Evolutionary conservation across 2,113 vertebrate species (phyloP), one percentile per base, ranked within the genome.

Genomic region (Turnix velox): DNA sequence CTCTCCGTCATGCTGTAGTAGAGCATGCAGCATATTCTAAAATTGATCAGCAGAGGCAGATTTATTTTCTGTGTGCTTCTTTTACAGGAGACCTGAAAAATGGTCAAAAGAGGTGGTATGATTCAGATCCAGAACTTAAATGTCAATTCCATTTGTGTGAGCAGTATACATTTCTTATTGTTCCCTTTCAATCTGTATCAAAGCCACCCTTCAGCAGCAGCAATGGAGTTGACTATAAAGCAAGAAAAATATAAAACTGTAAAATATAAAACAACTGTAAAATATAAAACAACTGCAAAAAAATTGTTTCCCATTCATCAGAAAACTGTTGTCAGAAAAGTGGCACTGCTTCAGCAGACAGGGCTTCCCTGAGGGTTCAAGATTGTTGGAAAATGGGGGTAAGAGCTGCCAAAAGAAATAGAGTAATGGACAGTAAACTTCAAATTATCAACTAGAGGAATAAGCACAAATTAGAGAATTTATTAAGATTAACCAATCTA

Each of bases 231-330:
- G 3, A 55, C 76, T 84, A 69, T 84, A 86, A 74, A 35, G 35
- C n/a, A 92, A 95, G 90, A 84, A 33, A 83, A 94, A 86, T 61
- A 43, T 16, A 55, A 88, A 92, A 71, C 58, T n/a, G n/a, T n/a
- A n/a, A n/a, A n/a, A n/a, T n/a, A n/a, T n/a, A n/a, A n/a, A n/a
- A n/a, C n/a, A n/a, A n/a, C n/a, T n/a, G n/a, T n/a, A n/a, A n/a
- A n/a, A n/a, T n/a, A n/a, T n/a, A n/a, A n/a, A 87, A 30, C 71
- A 52, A 20, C 49, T 55, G 31, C 27, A 55, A 72, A 55, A 72
- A 82, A 75, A 43, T 4, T 37, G 16, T 71, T 88, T 86, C 28
- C 43, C 18, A 31, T 92, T 71, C 65, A 75, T 72, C 83, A 92
- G 52, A 81, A 93, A 80, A 59, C 16, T 0, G 0, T 22, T 84